phyloP scores from a whole-genome alignment of 2,888 invertebrate species.

The Eupeodes latifasciatus region DNA sequence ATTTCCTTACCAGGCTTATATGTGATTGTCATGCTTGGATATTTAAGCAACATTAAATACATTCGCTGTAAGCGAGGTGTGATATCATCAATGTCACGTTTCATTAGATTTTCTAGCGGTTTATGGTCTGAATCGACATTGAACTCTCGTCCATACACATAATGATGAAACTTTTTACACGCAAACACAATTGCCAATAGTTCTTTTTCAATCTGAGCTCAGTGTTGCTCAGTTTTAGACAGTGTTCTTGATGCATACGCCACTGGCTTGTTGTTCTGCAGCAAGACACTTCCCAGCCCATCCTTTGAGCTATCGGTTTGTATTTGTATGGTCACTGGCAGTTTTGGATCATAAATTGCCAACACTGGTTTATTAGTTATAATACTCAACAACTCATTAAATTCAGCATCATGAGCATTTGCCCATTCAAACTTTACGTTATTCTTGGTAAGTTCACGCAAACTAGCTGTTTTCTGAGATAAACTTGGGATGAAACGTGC shows the following conservation, averaged over 20 bases:
- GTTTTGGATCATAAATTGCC: slow-evolving; percentile 43
- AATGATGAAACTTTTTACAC: slow-evolving; percentile 51
- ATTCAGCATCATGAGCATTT: slow-evolving; percentile 57
- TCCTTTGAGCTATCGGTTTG: slow-evolving; percentile 49
- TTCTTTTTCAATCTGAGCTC: slow-evolving; percentile 82
- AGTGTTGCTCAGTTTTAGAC: slow-evolving; percentile 66
- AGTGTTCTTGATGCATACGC: slow-evolving; percentile 45
- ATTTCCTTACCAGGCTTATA: too few species aligned
- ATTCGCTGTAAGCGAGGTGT: slow-evolving; percentile 45
- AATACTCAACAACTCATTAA: slow-evolving; percentile 28
- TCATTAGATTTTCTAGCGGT: slow-evolving; percentile 76
- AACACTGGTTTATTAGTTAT: slow-evolving; percentile 50
- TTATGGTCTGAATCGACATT: slow-evolving; percentile 80
- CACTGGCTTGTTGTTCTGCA: slow-evolving; percentile 19
- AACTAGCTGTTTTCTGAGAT: slow-evolving; percentile 44
- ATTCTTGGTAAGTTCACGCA: slow-evolving; percentile 46
- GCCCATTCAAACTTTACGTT: slow-evolving; percentile 48
- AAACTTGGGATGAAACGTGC: slow-evolving; percentile 73
- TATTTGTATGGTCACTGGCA: slow-evolving; percentile 25
- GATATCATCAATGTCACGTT: slow-evolving; percentile 54
- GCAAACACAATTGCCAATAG: slow-evolving; percentile 79
- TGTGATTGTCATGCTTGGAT: slow-evolving; percentile 37
- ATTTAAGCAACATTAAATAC: slow-evolving; percentile 46
- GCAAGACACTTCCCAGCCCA: slow-evolving; percentile 31
- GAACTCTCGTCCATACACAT: slow-evolving; percentile 74